phyloP scores from a whole-genome alignment of 2,888 invertebrate genomes.

The Trichopria drosophilae region DNA sequence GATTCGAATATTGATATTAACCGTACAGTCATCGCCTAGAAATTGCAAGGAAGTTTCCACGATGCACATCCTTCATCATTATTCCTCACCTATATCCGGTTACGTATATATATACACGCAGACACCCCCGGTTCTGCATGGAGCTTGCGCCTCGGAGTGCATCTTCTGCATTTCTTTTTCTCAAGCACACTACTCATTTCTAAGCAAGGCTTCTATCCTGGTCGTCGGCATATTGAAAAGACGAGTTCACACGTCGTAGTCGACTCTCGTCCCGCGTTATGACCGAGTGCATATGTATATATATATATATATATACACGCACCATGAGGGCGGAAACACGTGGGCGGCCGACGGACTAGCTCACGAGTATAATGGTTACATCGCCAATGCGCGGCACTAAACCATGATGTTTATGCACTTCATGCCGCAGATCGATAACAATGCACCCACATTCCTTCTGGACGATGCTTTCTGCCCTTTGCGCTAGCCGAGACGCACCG shows the following conservation, averaged over 20 bases:
- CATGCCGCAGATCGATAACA: conserved; percentile 45
- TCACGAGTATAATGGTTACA: conserved; percentile 49
- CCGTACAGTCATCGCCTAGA: too few relatives aligned
- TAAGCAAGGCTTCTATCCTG: neutral
- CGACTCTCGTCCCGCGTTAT: conserved; percentile 22
- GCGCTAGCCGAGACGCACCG: too few relatives aligned
- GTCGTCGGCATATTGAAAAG: conserved; percentile 1
- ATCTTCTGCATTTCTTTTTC: too few relatives aligned
- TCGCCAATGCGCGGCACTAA: conserved; percentile 40
- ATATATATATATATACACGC: too few relatives aligned
- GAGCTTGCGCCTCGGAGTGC: too few relatives aligned
- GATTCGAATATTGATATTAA: too few relatives aligned
- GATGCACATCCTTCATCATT: too few relatives aligned
- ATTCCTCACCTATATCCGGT: conserved; percentile 13
- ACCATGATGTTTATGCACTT: conserved; percentile 48
- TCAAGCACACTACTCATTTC: too few relatives aligned
- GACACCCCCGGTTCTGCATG: too few relatives aligned
- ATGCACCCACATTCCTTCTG: conserved; percentile 51
- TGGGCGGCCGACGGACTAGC: conserved; percentile 45
- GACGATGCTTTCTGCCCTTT: too few relatives aligned
- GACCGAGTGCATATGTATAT: conserved; percentile 26
- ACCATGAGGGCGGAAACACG: conserved; percentile 52
- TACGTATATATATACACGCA: conserved; percentile 10
- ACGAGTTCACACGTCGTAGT: conserved; percentile 12
- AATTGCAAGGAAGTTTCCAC: too few relatives aligned